These are phyloP conservation scores for Drosophila paracracens DNA, from an alignment of 2,888 invertebrate species.

Conservation along the genomic window DNA sequence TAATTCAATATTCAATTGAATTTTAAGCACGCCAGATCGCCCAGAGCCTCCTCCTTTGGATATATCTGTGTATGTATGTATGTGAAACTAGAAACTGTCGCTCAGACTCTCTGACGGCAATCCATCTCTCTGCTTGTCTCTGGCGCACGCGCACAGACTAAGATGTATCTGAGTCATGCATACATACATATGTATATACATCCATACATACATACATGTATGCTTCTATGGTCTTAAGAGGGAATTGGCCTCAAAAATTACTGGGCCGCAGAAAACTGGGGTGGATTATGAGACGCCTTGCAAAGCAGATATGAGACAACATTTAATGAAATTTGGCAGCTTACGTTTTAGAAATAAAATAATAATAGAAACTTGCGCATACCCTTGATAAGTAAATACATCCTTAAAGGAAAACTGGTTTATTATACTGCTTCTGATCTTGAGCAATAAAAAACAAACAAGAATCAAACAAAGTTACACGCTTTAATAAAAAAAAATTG, in stretches of 20 bases:
- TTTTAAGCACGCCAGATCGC: conserved; percentile 76
- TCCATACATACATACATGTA: too few species aligned
- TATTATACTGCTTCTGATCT: neutral
- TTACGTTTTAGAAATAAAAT: neutral
- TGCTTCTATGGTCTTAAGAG: conserved; percentile 32
- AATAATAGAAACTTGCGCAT: neutral
- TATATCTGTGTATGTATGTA: conserved; percentile 7
- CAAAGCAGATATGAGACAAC: conserved; percentile 6
- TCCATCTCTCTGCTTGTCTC: conserved; percentile 72
- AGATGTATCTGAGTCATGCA: conserved; percentile 40
- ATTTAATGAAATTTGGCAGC: neutral
- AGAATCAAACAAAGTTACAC: neutral
- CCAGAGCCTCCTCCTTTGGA: conserved; percentile 43
- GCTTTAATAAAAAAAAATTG: neutral
- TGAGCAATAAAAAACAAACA: neutral
- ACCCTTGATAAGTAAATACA: neutral
- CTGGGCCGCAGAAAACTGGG: conserved; percentile 18
- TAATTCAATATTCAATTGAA: conserved; percentile 84
- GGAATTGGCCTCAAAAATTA: conserved; percentile 68
- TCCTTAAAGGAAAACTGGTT: neutral
- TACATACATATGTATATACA: neutral
- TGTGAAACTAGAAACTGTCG: conserved; percentile 70
- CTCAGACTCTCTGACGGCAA: conserved; percentile 67
- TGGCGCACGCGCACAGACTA: conserved; percentile 65
- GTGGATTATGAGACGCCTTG: conserved; percentile 22